phyloP scores from a whole-genome alignment of 2,113 vertebrate genomes.

The Microtus montanus region DNA sequence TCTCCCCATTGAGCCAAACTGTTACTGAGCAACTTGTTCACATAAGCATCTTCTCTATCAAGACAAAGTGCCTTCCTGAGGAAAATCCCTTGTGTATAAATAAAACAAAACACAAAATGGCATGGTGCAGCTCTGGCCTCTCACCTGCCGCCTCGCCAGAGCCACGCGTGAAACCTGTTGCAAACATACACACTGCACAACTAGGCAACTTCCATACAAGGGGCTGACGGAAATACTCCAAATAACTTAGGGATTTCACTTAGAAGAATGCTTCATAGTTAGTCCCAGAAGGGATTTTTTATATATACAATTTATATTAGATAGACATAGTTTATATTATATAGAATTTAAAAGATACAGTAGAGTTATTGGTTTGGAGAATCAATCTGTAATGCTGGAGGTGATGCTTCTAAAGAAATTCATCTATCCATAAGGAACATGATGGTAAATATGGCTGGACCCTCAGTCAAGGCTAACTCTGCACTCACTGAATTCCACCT shows the following conservation, averaged over 20 bases:
- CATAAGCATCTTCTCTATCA: constrained; percentile 69
- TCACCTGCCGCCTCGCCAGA: constrained; percentile 48
- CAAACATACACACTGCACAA: neutral
- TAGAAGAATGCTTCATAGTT: constrained; percentile 49
- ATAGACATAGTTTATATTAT: neutral
- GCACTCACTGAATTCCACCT: neutral
- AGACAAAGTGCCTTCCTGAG: constrained; percentile 61
- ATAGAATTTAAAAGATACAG: neutral
- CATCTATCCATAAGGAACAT: neutral
- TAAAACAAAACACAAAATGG: constrained; percentile 65
- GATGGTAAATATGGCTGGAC: neutral
- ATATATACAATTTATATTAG: neutral
- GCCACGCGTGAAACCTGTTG: constrained; percentile 1
- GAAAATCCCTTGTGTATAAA: constrained; percentile 77
- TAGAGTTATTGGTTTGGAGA: constrained; percentile 30
- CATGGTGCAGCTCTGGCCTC: constrained; percentile 51
- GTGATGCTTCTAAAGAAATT: neutral
- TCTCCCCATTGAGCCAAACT: constrained; percentile 73
- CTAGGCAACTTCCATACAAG: neutral
- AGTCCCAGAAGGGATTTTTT: neutral
- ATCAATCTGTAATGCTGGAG: neutral
- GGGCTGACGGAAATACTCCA: neutral
- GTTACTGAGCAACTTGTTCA: constrained; percentile 77
- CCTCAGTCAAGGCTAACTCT: neutral
- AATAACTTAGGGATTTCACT: neutral